phyloP scores from a whole-genome alignment of 2,888 invertebrate species.

The Halictus quadricinctus region DNA sequence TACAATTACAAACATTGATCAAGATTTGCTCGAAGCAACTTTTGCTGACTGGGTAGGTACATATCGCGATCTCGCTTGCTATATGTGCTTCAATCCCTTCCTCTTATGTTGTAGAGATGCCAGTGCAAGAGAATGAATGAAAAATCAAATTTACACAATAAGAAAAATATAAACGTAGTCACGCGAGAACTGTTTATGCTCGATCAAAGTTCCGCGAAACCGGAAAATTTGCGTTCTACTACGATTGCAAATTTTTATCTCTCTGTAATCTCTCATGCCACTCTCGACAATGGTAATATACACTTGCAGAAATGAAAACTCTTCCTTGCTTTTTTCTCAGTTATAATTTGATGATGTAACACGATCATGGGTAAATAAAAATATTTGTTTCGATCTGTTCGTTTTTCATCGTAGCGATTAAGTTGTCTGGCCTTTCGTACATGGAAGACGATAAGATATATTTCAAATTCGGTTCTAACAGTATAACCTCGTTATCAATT shows the following conservation, averaged over 20 bases:
- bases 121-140: slow-evolving; percentile 1
- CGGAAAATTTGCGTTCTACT: not conserved
- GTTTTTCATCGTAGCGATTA: not conserved
- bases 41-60: too few species aligned
- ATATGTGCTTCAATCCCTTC: not conserved
- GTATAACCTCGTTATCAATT: not conserved
- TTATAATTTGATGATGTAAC: slow-evolving; percentile 8
- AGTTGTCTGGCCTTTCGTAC: not conserved
- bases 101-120: not conserved
- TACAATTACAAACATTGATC: too few species aligned
- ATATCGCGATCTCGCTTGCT: not conserved
- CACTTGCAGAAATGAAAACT: not conserved
- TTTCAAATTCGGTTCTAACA: not conserved
- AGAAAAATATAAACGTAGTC: slow-evolving; percentile 35
- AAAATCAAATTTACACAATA: slow-evolving; percentile 42
- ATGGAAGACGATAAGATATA: slow-evolving; percentile 11
- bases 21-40: too few species aligned
- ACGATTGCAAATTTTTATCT: not conserved
- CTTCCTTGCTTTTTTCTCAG: not conserved
- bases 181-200: slow-evolving; percentile 21
- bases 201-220: slow-evolving; percentile 31
- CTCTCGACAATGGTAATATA: not conserved
- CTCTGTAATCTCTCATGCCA: not conserved
- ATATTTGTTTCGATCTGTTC: not conserved
- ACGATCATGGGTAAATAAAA: not conserved